Base-by-base conservation (phyloP, 1,140 invertebrate species). In the Sesamia nonagrioides region DNA sequence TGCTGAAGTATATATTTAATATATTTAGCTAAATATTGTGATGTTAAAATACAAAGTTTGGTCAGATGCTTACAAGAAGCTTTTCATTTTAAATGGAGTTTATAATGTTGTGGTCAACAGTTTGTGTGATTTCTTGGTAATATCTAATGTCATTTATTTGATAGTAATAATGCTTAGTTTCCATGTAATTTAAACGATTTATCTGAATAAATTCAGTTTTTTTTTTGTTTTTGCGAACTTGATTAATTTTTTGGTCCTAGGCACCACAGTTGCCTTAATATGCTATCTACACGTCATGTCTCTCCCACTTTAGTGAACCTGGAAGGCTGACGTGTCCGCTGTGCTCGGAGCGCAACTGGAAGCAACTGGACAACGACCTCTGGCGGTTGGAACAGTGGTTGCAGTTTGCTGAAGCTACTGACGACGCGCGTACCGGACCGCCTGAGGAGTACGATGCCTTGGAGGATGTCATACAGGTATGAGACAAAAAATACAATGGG, bases 381-480 rank as follows among this genome's bases (percentile, higher is more conserved):
- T 98, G 98, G 97, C 96, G 98, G 75, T 94, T 99, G 82, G 97
- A 99, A 87, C 97, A 98, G 89, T 99, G 98, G 98, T 95, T 99
- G 48, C 97, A 98, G 88, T 97, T 97, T 83, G 97, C 98, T 0
- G 98, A 99, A 92, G 97, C 96, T 58, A 97, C 97, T 0, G 97
- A 98, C 82, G 96, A 96, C 54, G 94, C 96, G 9, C 97, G 97
- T 61, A 89, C 92, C 6, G 92, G 96, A 6, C 96, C 97, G 11
- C 97, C 98, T 0, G 96, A 95, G 11, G 96, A 97, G 81, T 98
- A 99, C 78, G 98, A 98, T 86, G 95, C 97, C 18, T 92, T 99
- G 0, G 98, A 99, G 92, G 97, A 98, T 89, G 95, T 97, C 17
- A 98, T 98, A 75, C 97, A 98, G 89, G 93, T 94, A 66, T n/a